phyloP scores from a whole-genome alignment of 2,888 invertebrate species.

The Drosophila peninsularis region DNA sequence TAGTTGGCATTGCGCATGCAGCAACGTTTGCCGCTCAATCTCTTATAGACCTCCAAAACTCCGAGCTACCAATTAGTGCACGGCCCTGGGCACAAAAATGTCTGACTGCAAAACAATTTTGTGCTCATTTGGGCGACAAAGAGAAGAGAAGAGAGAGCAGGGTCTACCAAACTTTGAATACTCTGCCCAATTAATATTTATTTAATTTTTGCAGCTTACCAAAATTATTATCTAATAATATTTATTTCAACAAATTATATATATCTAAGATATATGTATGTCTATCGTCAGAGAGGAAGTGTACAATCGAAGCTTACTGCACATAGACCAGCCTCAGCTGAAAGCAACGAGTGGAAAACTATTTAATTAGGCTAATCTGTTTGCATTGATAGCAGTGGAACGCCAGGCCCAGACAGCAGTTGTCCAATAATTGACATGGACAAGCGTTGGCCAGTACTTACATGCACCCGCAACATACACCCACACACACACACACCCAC shows the following conservation, averaged over 20 bases:
- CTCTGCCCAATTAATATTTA: conserved; percentile 1
- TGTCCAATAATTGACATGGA: conserved; percentile 20
- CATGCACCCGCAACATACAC: conserved; percentile 7
- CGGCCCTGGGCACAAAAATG: conserved; percentile 13
- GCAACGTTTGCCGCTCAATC: neutral
- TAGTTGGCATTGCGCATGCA: conserved; percentile 39
- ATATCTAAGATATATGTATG: too few species aligned
- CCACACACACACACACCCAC: neutral
- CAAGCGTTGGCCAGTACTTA: conserved; percentile 16
- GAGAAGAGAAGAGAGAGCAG: neutral
- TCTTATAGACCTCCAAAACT: conserved; percentile 3
- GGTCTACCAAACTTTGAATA: neutral
- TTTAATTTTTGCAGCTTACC: too few species aligned
- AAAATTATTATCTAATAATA: too few species aligned
- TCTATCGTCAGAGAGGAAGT: neutral
- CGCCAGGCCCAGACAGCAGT: conserved; percentile 11
- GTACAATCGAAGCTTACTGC: neutral
- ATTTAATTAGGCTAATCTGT: conserved; percentile 75
- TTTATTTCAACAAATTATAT: too few species aligned
- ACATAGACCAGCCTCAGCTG: conserved; percentile 22
- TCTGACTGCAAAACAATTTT: conserved; percentile 47
- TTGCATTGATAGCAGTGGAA: conserved; percentile 45
- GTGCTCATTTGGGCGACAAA: conserved; percentile 45
- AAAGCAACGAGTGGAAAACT: conserved; percentile 47
- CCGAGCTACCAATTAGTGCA: conserved; percentile 34